Evolutionary conservation across 2,888 invertebrate species (phyloP).

Genomic region (Drosophila nr. medialis): DNA sequence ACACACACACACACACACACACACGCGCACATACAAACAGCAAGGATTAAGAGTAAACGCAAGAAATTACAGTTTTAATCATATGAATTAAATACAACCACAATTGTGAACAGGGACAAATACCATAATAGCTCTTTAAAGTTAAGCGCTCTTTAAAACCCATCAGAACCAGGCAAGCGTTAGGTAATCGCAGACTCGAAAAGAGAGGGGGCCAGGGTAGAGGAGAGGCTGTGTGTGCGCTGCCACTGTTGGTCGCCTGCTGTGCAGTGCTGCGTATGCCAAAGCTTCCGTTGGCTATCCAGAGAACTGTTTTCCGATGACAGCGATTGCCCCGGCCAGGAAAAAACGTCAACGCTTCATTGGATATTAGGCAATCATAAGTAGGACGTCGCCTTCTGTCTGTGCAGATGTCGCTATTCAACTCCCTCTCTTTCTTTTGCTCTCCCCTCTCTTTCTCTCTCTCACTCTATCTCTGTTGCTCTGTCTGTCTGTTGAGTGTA

Average conservation of each 20-base stretch:
- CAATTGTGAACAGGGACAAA: conserved; percentile 20
- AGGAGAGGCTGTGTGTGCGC: not conserved
- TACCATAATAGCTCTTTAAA: conserved; percentile 36
- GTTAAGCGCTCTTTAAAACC: conserved; percentile 33
- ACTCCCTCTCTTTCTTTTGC: not conserved
- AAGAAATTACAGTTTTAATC: conserved; percentile 61
- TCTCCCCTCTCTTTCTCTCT: not conserved
- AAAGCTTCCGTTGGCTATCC: conserved; percentile 56
- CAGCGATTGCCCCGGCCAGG: conserved; percentile 53
- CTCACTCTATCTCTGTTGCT: not conserved
- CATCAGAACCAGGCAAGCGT: conserved; percentile 13
- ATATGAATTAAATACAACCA: conserved; percentile 49
- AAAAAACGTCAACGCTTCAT: conserved; percentile 57
- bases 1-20: conserved; percentile 2
- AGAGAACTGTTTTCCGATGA: conserved; percentile 52
- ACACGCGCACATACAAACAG: conserved; percentile 2
- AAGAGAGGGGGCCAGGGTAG: not conserved
- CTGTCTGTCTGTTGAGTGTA: conserved; percentile 21
- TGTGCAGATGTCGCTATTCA: not conserved
- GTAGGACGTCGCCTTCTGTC: conserved; percentile 39
- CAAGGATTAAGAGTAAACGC: conserved; percentile 55
- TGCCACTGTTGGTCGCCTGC: conserved; percentile 17
- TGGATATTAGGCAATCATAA: conserved; percentile 66
- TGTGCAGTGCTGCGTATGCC: conserved; percentile 37
- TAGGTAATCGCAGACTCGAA: not conserved